A percentile compares a stretch with the other conserved stretches of the same genome.
Conservation (phyloP, 2,797 vertebrate species). For the Vireo griseus region DNA sequence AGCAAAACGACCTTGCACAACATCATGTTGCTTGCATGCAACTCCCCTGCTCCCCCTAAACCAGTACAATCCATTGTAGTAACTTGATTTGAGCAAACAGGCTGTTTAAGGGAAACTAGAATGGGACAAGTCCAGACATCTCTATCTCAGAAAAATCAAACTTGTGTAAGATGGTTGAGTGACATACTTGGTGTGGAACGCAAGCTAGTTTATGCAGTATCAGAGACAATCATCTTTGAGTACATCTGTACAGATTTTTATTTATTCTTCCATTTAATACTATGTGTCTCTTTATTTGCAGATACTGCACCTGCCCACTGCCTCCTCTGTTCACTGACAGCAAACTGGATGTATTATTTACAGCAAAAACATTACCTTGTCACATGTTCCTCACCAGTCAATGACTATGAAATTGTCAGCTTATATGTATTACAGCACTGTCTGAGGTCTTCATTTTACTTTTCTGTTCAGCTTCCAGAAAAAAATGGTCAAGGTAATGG, state of each 20-base stretch:
- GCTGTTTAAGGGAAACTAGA: background rate
- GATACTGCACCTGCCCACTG: background rate
- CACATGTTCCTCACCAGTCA: background rate
- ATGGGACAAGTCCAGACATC: background rate
- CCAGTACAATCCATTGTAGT: background rate
- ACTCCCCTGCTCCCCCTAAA: background rate
- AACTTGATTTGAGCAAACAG: background rate
- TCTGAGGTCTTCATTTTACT: background rate
- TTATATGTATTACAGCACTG: background rate
- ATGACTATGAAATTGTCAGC: background rate
- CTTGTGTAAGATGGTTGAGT: background rate
- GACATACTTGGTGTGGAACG: background rate
- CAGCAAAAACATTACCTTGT: background rate
- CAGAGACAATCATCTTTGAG: background rate
- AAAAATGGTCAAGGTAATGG: background rate
- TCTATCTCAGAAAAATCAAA: background rate
- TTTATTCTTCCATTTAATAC: background rate
- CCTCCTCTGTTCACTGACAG: background rate
- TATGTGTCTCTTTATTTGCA: rapidly evolving
- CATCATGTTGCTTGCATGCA: background rate
- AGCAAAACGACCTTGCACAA: background rate
- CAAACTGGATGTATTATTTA: background rate
- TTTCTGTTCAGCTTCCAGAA: background rate
- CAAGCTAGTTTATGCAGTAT: background rate
- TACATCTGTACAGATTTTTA: background rate